A percentile compares a stretch with the other conserved stretches of the same genome.
These are phyloP conservation scores for Stichodactyla helianthus DNA, from an alignment of 64 coral and sea anemone species.

Conservation along the genomic window DNA sequence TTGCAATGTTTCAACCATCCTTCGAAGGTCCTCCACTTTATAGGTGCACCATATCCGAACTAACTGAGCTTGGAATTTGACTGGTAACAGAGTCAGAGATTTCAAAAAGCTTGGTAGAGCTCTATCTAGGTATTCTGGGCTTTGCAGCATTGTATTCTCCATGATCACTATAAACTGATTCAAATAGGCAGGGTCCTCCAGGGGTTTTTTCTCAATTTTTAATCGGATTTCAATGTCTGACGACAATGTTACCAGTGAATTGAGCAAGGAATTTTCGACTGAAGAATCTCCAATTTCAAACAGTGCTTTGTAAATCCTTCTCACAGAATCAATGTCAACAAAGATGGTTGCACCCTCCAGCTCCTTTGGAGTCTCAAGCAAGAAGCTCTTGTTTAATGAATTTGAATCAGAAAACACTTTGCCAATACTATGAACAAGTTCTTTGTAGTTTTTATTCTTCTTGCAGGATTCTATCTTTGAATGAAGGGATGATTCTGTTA, in stretches of 20 bases:
- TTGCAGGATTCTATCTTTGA: conserved; percentile 56
- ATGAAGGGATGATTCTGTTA: conserved; percentile 64
- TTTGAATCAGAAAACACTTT: conserved; percentile 87
- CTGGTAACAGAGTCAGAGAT: conserved; percentile 63
- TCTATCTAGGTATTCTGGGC: conserved; percentile 88
- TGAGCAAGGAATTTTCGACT: conserved; percentile 83
- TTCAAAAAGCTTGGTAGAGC: conserved; percentile 90
- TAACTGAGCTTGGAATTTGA: conserved; percentile 59
- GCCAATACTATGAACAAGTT: conserved; percentile 81
- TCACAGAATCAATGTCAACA: conserved; percentile 89
- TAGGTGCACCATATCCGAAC: conserved; percentile 69
- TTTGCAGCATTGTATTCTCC: conserved; percentile 91
- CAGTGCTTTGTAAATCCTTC: conserved; percentile 53
- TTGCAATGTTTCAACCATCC: conserved; percentile 91
- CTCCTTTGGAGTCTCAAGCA: conserved; percentile 28
- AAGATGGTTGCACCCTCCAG: conserved; percentile 28
- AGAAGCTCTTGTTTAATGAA: conserved; percentile 86
- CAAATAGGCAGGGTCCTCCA: conserved; percentile 58
- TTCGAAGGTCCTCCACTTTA: conserved; percentile 50
- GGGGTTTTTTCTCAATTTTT: conserved; percentile 19
- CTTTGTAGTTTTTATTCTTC: conserved; percentile 60
- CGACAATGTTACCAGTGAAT: conserved; percentile 72
- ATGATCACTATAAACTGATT: conserved; percentile 91
- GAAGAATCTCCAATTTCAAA: conserved; percentile 73
- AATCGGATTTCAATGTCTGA: conserved; percentile 76